Base-by-base conservation (phyloP, 1,140 invertebrate species). In the Spodoptera frugiperda region DNA sequence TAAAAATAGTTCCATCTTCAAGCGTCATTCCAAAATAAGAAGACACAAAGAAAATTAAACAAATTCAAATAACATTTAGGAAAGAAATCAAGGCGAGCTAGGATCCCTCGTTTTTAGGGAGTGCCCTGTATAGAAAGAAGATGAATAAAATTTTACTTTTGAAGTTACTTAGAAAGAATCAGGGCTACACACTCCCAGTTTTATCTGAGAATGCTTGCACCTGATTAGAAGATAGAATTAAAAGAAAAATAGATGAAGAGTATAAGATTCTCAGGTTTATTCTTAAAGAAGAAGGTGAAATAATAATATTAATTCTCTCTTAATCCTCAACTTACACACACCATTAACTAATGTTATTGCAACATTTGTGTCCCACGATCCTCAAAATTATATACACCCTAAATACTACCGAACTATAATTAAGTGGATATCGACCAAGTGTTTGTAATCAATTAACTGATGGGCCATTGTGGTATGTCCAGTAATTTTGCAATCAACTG, bases 311-410 rank as follows among this genome's bases (percentile, higher is more conserved):
- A 39, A 61, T 14, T 14, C 19, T 57, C n/a, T 61, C 33, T 39
- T 25, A 61, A 59, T 9, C 33, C 33, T n/a, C 21, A 61, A 44
- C 15, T 3, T 12, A 65, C 15, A 21, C 61, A 46, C 33, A 17
- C 65, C 15, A 30, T 12, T 14, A 19, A 11, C 33, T 63, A 4
- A 63, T 10, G 33, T 68, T 68, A 68, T 25, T 14, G 44, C 33
- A 63, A 63, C 33, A 44, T 33, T 63, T 33, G 51, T 25, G 65
- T 53, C 12, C 48, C 48, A 14, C 15, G n/a, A 68, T 33, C 65
- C 65, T 33, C 48, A 33, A 68, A 68, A 68, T 61, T 21, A 61
- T 61, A 57, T 49, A 68, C 48, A 68, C 14, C 48, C 21, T 68
- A 68, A 68, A 53, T 53, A 68, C 51, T 68, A 68, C 65, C 14